phyloP scores from a whole-genome alignment of 2,888 invertebrate genomes.

The Epinotia brunnichana region DNA sequence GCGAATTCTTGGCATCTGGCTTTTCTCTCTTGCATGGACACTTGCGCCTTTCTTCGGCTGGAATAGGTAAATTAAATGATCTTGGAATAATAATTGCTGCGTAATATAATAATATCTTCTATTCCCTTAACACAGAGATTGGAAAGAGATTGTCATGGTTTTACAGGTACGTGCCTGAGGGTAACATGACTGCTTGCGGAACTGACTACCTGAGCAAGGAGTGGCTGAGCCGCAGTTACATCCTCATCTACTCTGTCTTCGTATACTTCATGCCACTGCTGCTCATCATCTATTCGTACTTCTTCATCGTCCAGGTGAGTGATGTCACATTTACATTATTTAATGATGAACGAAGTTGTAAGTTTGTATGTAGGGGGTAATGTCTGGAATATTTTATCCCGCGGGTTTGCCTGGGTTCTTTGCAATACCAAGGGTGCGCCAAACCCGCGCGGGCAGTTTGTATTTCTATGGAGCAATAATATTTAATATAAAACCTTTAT shows the following conservation, averaged over 20 bases:
- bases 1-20: slow-evolving; percentile 91
- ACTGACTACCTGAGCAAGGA: slow-evolving; percentile 92
- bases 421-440: no score
- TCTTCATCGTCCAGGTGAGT: slow-evolving; percentile 91
- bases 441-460: no score
- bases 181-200: slow-evolving; percentile 96
- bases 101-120: no score
- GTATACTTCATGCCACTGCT: slow-evolving; percentile 90
- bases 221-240: slow-evolving; percentile 90
- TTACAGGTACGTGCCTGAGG: slow-evolving; percentile 94
- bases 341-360: no score
- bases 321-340: neutral
- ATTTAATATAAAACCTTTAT: slow-evolving; percentile 43
- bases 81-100: neutral
- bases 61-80: slow-evolving; percentile 84
- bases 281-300: slow-evolving; percentile 93
- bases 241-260: slow-evolving; percentile 90
- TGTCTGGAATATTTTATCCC: no score
- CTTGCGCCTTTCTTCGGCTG: slow-evolving; percentile 94
- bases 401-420: no score
- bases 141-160: neutral
- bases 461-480: no score
- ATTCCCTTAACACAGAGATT: neutral
- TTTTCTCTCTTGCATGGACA: slow-evolving; percentile 90
- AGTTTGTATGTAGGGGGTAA: no score